Evolutionary conservation across 1,140 invertebrate genomes (phyloP).

Genomic region (Philaenus spumarius): DNA sequence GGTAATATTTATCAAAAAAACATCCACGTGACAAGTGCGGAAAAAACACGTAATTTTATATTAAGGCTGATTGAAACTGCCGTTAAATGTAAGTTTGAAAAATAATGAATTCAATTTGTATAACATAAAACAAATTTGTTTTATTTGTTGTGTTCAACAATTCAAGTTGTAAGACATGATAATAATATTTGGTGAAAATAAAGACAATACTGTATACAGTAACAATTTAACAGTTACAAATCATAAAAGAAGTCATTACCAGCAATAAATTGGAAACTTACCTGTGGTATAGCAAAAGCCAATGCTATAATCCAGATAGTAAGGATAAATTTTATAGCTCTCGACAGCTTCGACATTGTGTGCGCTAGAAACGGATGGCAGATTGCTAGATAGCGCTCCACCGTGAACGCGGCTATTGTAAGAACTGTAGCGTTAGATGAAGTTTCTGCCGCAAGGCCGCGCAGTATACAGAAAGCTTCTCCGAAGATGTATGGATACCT

Average conservation of each 20-base stretch:
- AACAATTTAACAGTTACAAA: background rate
- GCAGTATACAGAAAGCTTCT: conserved; percentile 73
- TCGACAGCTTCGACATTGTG: conserved; percentile 67
- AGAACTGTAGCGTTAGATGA: conserved; percentile 84
- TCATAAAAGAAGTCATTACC: no score
- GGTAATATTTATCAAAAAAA: no score
- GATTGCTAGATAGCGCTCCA: conserved; percentile 84
- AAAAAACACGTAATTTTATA: no score
- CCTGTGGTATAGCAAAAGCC: conserved; percentile 64
- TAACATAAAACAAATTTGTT: no score
- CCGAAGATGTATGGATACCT: conserved; percentile 81
- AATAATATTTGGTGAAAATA: background rate
- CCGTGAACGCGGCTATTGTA: conserved; percentile 81
- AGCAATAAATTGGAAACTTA: conserved; percentile 10
- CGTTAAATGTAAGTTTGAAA: no score
- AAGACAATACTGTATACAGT: no score
- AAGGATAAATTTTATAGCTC: conserved; percentile 61
- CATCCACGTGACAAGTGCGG: no score
- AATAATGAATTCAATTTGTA: no score
- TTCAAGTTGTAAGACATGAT: background rate
- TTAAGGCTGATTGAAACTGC: no score
- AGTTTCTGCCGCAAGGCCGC: conserved; percentile 77
- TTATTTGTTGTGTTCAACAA: no score
- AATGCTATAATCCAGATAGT: conserved; percentile 62
- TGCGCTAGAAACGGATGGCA: conserved; percentile 79